These are phyloP conservation scores for Macroteleia sp. DNA, from an alignment of 2,888 invertebrate genomes.

Conservation along the genomic window DNA sequence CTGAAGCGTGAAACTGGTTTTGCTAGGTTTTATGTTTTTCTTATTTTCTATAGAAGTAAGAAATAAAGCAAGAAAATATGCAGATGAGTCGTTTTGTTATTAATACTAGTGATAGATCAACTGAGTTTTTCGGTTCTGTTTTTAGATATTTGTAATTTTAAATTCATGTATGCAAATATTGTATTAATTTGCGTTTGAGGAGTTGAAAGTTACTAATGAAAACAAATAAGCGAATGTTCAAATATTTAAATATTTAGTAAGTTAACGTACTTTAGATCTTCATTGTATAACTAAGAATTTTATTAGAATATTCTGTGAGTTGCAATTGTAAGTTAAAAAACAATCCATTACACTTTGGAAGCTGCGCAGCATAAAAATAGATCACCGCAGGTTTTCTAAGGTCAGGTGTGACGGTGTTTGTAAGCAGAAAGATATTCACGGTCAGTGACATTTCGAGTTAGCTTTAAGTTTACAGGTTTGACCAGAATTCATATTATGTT, in stretches of 20 bases:
- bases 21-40: conserved; percentile 39
- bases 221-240: no score
- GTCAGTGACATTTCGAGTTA: conserved; percentile 63
- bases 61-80: conserved; percentile 52
- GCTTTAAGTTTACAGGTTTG: conserved; percentile 76
- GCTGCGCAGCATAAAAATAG: conserved; percentile 72
- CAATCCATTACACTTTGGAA: conserved; percentile 56
- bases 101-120: no score
- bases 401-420: conserved; percentile 68
- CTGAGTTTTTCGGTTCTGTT: no score
- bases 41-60: conserved; percentile 40
- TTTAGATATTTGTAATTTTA: no score
- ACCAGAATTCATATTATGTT: conserved; percentile 77
- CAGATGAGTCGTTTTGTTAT: no score
- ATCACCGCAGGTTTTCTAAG: conserved; percentile 66
- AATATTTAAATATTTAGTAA: no score
- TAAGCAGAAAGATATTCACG: conserved; percentile 36
- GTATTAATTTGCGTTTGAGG: no score
- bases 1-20: conserved; percentile 60
- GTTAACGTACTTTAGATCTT: no score
- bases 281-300: no score
- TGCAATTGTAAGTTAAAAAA: conserved; percentile 21
- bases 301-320: no score
- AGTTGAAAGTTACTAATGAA: no score
- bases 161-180: no score